These are phyloP conservation scores for Hippolais icterina DNA, from an alignment of 2,113 vertebrate genomes.

Conservation along the genomic window DNA sequence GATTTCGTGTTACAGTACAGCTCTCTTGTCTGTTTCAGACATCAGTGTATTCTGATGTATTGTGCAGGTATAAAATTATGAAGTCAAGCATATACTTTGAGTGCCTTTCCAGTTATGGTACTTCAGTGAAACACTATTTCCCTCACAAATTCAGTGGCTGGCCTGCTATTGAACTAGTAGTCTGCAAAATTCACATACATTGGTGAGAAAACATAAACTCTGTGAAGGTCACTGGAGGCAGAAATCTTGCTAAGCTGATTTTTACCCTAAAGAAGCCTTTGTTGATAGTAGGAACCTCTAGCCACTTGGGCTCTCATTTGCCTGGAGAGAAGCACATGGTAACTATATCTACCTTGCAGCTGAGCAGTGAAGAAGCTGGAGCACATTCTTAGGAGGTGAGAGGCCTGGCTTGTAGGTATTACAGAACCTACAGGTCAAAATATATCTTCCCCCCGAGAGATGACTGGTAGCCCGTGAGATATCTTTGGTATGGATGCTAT, in stretches of 20 bases:
- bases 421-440: background rate
- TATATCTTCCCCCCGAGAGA: background rate
- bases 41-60: background rate
- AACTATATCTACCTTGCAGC: background rate
- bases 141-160: background rate
- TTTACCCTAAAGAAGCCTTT: background rate
- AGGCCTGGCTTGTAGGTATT: background rate
- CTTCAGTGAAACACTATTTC: background rate
- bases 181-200: background rate
- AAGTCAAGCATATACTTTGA: background rate
- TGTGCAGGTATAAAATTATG: background rate
- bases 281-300: background rate
- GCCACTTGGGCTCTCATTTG: background rate
- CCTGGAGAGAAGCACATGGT: background rate
- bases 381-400: background rate
- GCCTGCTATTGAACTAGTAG: background rate
- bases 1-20: background rate
- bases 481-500: background rate
- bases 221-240: background rate
- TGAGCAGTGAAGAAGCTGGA: background rate
- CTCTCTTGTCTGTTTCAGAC: background rate
- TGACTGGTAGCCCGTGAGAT: background rate
- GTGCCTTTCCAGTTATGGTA: background rate
- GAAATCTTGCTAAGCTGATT: background rate
- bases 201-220: background rate